These are phyloP conservation scores for Hydractinia symbiolongicarpus DNA, from an alignment of 30 jellyfish, hydroid and myxozoan genomes.

Conservation along the genomic window DNA sequence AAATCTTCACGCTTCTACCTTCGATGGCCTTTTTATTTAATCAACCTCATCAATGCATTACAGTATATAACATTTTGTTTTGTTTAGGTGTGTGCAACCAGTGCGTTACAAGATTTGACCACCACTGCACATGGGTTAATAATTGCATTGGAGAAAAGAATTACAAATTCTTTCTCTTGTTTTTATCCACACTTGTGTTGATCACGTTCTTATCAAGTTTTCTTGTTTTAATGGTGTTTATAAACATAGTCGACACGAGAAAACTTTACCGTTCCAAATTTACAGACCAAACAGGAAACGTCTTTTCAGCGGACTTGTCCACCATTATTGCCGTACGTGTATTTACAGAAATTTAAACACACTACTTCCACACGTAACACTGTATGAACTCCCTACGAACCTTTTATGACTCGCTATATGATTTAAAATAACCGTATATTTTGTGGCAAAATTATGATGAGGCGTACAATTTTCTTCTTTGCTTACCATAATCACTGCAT, in stretches of 20 bases:
- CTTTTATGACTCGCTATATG: too few relatives aligned
- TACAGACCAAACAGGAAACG: slow-evolving; percentile 53
- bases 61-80: too few relatives aligned
- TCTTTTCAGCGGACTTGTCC: slow-evolving; percentile 38
- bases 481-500: too few relatives aligned
- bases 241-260: slow-evolving; percentile 40
- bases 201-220: slow-evolving; percentile 60
- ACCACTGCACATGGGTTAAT: slow-evolving; percentile 91
- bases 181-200: slow-evolving; percentile 53
- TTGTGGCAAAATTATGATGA: too few relatives aligned
- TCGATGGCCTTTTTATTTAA: too few relatives aligned
- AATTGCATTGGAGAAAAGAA: slow-evolving; percentile 69
- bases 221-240: slow-evolving; percentile 61
- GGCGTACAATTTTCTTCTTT: too few relatives aligned
- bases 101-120: slow-evolving; percentile 86
- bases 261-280: slow-evolving; percentile 48
- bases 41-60: too few relatives aligned
- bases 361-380: too few relatives aligned
- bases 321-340: slow-evolving; percentile 63
- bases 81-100: slow-evolving; percentile 65
- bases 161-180: slow-evolving; percentile 52
- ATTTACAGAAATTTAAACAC: background rate
- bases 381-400: too few relatives aligned
- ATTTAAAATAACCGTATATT: too few relatives aligned
- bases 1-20: too few relatives aligned